phyloP scores from a whole-genome alignment of 2,888 invertebrate species.

The Mesorhabditis spiculigera region DNA sequence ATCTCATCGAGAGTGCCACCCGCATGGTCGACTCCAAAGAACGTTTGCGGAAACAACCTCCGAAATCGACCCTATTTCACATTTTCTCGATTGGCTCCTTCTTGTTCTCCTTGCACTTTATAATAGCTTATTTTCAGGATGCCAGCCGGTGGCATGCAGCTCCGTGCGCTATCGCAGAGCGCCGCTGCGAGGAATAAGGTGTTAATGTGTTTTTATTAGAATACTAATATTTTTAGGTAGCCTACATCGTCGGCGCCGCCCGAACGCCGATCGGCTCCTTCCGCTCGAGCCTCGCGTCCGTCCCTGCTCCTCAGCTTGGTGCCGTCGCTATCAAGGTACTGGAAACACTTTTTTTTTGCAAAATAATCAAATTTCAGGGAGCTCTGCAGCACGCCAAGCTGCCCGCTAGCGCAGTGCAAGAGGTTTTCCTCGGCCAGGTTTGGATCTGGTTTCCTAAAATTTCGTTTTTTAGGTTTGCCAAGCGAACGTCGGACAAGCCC shows the following conservation, averaged over 20 bases:
- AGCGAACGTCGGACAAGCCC: slow-evolving; percentile 84
- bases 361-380: slow-evolving; percentile 55
- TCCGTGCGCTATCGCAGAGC: not conserved
- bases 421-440: slow-evolving; percentile 75
- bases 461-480: slow-evolving; percentile 66
- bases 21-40: too few relatives aligned
- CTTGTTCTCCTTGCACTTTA: too few relatives aligned
- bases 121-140: not conserved
- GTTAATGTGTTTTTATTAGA: not conserved
- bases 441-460: not conserved
- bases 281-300: slow-evolving; percentile 73
- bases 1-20: too few relatives aligned
- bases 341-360: not conserved
- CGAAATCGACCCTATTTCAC: too few relatives aligned
- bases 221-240: slow-evolving; percentile 68
- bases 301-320: slow-evolving; percentile 83
- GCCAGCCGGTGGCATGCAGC: not conserved
- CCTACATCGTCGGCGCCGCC: slow-evolving; percentile 85
- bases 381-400: slow-evolving; percentile 61
- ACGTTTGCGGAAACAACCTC: too few relatives aligned
- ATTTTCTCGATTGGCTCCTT: too few relatives aligned
- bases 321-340: slow-evolving; percentile 76
- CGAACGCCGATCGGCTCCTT: slow-evolving; percentile 97
- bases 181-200: not conserved
- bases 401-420: slow-evolving; percentile 61